Evolutionary conservation across 2,888 invertebrate genomes (phyloP).

Genomic region (Harpagoxenus sublaevis): DNA sequence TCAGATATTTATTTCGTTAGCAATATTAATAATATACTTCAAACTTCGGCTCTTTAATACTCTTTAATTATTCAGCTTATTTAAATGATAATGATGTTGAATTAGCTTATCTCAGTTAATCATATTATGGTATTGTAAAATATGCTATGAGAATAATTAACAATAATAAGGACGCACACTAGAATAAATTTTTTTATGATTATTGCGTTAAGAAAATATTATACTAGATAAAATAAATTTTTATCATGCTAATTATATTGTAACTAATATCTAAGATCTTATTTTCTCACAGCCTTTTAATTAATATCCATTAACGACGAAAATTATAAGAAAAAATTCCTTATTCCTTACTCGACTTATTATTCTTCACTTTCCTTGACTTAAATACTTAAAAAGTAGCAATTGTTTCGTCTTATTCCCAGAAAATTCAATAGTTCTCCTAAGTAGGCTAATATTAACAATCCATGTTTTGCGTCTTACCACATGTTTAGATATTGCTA

Average conservation of each 20-base stretch:
- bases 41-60: neutral
- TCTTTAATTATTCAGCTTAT: neutral
- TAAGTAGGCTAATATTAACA: neutral
- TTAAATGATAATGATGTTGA: neutral
- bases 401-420: slow-evolving; percentile 7
- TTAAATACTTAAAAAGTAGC: neutral
- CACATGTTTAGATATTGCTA: neutral
- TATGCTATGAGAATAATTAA: neutral
- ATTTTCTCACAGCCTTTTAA: slow-evolving; percentile 10
- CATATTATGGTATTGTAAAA: neutral
- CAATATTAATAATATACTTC: neutral
- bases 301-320: slow-evolving; percentile 15
- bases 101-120: slow-evolving; percentile 1
- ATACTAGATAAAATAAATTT: neutral
- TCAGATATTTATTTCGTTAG: neutral
- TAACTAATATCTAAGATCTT: slow-evolving; percentile 26
- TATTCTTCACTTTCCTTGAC: neutral
- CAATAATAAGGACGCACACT: neutral
- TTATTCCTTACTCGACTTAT: neutral
- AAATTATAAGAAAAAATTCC: slow-evolving; percentile 11
- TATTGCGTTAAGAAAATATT: neutral
- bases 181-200: neutral
- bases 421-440: neutral
- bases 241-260: slow-evolving; percentile 10
- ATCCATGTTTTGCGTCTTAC: neutral